Conservation (phyloP, 1,140 invertebrate genomes). For the Pseudobourletiella spinata region DNA sequence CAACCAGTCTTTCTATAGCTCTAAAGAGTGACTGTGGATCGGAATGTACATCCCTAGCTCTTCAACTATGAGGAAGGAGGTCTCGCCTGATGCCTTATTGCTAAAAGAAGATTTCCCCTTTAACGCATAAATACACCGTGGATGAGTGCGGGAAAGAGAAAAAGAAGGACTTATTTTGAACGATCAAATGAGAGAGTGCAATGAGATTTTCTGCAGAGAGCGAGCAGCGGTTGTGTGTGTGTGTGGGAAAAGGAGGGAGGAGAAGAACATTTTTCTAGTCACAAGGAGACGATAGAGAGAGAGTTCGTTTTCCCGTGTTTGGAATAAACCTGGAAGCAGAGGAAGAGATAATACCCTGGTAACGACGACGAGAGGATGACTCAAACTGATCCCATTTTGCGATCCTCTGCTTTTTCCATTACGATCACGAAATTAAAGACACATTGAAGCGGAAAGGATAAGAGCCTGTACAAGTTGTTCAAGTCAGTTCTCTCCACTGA, state of each 20-base stretch:
- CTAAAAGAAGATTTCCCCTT: background rate
- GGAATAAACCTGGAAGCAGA: background rate
- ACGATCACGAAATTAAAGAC: constrained; percentile 29
- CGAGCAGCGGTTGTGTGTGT: too few relatives aligned
- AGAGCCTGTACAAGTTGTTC: too few relatives aligned
- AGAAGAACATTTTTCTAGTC: background rate
- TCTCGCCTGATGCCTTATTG: background rate
- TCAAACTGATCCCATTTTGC: constrained; percentile 27
- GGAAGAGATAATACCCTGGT: background rate
- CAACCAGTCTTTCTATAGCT: background rate
- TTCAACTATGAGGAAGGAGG: background rate
- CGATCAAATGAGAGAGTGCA: background rate
- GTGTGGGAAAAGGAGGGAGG: background rate
- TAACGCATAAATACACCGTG: background rate
- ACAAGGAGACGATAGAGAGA: background rate
- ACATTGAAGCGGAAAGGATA: constrained; percentile 33
- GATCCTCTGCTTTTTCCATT: constrained; percentile 33
- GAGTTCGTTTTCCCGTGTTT: background rate
- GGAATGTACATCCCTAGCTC: too few relatives aligned
- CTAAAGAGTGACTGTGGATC: background rate
- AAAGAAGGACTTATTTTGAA: background rate
- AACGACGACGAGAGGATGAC: background rate
- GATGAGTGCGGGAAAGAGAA: background rate
- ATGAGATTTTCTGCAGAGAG: background rate
- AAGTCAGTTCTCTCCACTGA: too few relatives aligned